Base-by-base conservation (phyloP, 2,797 vertebrate genomes). In the Decapterus maruadsi region DNA sequence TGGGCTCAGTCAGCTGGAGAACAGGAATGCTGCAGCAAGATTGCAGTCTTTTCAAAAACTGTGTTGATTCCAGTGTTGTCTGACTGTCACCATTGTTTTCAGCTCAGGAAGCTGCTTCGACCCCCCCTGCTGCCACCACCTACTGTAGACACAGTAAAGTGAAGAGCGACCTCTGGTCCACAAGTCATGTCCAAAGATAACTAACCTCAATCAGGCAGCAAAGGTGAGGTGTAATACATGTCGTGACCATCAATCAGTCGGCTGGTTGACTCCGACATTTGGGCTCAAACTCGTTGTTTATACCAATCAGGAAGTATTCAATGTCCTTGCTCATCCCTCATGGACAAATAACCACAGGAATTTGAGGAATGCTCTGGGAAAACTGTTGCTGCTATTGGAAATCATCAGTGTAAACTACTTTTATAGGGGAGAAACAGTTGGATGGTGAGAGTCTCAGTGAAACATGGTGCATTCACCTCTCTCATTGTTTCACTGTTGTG, bases 281-380 rank as follows among this genome's bases (percentile, higher is more conserved):
- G 42, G 51, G n/a, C 58, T 83, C 46, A 60, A 9, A 67, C 20
- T 56, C 22, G 71, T 67, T 77, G 67, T 78, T 76, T 79, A 43
- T 76, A 51, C 75, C 77, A 66, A 77, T 82, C 63, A 76, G 74
- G 71, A 86, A 87, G 90, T 72, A 90, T 86, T 77, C 79, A 78
- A 80, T 29, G 69, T 51, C 91, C 91, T 86, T 81, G 87, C 90
- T 78, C 81, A 89, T 93, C 84, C 72, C 82, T 86, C 78, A 84
- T 84, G 85, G 77, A 87, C 86, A 90, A 93, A 93, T 87, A 93
- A 82, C 93, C 92, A 77, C 93, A 92, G 86, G 93, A 92, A 94
- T 94, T 36, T 60, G n/a, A 75, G 63, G 92, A 94, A 95, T 93
- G 90, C 81, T 17, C 71, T 79, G 83, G 84, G 90, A 93, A 92